Evolutionary conservation across 1,140 invertebrate species (phyloP).

Genomic region (Conus ventricosus): DNA sequence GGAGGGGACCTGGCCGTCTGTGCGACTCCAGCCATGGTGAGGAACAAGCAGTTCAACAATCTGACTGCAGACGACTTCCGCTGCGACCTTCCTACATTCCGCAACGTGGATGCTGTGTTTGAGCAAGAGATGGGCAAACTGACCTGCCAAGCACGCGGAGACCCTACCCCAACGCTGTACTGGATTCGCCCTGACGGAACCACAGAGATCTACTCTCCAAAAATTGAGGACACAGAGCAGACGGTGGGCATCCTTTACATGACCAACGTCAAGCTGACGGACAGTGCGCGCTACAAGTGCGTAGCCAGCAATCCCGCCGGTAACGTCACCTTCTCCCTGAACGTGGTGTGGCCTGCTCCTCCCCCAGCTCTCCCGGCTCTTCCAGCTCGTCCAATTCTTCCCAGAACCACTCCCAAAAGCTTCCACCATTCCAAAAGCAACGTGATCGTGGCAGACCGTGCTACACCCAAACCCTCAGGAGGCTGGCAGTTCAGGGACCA

Average conservation of each 20-base stretch:
- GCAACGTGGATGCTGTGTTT: slow-evolving; percentile 70
- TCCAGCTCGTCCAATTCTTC: background rate
- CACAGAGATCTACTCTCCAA: slow-evolving; percentile 59
- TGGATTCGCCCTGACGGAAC: slow-evolving; percentile 70
- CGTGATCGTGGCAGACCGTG: slow-evolving; percentile 40
- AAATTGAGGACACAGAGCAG: slow-evolving; percentile 52
- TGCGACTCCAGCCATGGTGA: slow-evolving; percentile 57
- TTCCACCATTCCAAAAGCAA: slow-evolving; percentile 19
- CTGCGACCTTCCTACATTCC: slow-evolving; percentile 72
- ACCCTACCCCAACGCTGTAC: slow-evolving; percentile 70
- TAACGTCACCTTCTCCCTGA: slow-evolving; percentile 72
- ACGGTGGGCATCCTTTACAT: slow-evolving; percentile 67
- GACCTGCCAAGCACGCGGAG: slow-evolving; percentile 69
- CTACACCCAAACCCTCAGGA: slow-evolving; percentile 36
- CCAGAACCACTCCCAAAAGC: slow-evolving; percentile 20
- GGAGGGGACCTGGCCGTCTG: slow-evolving; percentile 64
- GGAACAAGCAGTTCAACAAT: slow-evolving; percentile 60
- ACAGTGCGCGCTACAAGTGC: slow-evolving; percentile 68
- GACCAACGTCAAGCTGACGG: slow-evolving; percentile 52
- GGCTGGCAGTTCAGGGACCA: slow-evolving; percentile 41
- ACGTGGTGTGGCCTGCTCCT: slow-evolving; percentile 68
- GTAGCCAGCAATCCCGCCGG: slow-evolving; percentile 72
- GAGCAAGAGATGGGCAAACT: slow-evolving; percentile 63
- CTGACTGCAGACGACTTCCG: slow-evolving; percentile 66
- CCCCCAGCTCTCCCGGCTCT: slow-evolving; percentile 7